A percentile compares a stretch with the other conserved stretches of the same genome.
These are phyloP conservation scores for Tragelaphus scriptus DNA, from an alignment of 2,113 vertebrate species.

Conservation along the genomic window DNA sequence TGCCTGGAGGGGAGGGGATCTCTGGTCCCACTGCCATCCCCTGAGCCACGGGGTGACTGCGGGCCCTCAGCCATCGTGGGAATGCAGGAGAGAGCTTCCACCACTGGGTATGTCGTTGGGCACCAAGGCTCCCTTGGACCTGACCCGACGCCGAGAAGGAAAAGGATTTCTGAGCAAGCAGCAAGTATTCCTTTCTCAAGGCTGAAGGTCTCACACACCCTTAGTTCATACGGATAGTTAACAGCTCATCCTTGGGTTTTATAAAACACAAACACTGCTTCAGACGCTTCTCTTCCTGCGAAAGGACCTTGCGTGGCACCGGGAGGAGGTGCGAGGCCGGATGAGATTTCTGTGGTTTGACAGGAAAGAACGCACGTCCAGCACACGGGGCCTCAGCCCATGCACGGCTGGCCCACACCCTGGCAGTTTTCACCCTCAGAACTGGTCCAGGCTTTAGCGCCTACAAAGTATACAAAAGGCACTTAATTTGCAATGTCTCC, in stretches of 20 bases:
- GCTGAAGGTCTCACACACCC: too few species aligned
- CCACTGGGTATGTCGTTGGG: fast-evolving
- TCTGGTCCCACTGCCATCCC: not conserved
- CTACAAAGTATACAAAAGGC: not conserved
- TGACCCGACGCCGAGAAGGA: not conserved
- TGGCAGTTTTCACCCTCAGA: not conserved
- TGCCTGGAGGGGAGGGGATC: not conserved
- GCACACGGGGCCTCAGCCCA: fast-evolving
- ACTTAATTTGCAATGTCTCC: not conserved
- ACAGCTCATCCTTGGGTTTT: not conserved
- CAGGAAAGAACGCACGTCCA: fast-evolving
- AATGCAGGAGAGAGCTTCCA: fast-evolving
- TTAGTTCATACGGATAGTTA: fast-evolving
- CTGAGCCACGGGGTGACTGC: not conserved
- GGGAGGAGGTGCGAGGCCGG: fast-evolving
- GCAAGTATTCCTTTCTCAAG: too few species aligned
- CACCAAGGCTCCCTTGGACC: not conserved
- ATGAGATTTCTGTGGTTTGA: not conserved
- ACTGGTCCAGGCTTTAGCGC: fast-evolving
- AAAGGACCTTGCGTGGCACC: fast-evolving
- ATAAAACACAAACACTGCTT: fast-evolving
- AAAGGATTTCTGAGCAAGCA: not conserved
- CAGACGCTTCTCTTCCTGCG: not conserved
- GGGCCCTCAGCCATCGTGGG: fast-evolving
- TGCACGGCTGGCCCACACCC: fast-evolving